Base-by-base conservation (phyloP, 2,797 vertebrate species). In the Hydrocynus forskahlii region DNA sequence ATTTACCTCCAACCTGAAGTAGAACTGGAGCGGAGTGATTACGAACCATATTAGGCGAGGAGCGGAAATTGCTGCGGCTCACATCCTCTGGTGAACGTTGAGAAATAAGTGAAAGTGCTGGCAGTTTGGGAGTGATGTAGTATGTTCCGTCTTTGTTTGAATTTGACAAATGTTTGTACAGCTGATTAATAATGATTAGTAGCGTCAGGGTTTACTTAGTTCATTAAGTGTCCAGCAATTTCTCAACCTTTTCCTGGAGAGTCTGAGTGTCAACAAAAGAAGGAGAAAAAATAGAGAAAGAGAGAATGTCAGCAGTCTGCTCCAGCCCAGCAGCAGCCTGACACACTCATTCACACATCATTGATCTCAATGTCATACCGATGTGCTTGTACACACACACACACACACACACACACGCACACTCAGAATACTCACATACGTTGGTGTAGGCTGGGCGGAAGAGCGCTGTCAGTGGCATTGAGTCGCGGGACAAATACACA, bases 351-450 rank as follows among this genome's bases (percentile, higher is more conserved):
- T 19, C n/a, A 25, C 69, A 71, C 35, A 25, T 54, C 23, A 12
- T 67, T 80, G 57, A 35, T 80, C 54, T 66, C 62, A 67, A 2
- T 63, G 68, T 48, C 78, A 63, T 35, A 60, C 63, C 54, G 7
- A 10, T 57, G 23, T 71, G 43, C 14, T 19, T 66, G 25, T 66
- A 66, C 63, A 66, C 63, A 19, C 63, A 8, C 7, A 5, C 64
- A 1, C 16, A n/a, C 48, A 77, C 48, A 12, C 74, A 5, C 14
- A 19, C 50, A 60, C 55, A 8, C 75, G 3, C 19, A 17, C 40
- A 45, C n/a, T 29, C 1, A 1, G 13, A 17, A n/a, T 19, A 57
- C 54, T 12, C 75, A 7, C 17, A 19, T 40, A 78, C 55, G 4
- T 29, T 71, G 25, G 23, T 71, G 60, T 25, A 13, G 12, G 21